These are phyloP conservation scores for Percopsis omiscomaycus DNA, from an alignment of 2,797 vertebrate genomes.

Conservation along the genomic window DNA sequence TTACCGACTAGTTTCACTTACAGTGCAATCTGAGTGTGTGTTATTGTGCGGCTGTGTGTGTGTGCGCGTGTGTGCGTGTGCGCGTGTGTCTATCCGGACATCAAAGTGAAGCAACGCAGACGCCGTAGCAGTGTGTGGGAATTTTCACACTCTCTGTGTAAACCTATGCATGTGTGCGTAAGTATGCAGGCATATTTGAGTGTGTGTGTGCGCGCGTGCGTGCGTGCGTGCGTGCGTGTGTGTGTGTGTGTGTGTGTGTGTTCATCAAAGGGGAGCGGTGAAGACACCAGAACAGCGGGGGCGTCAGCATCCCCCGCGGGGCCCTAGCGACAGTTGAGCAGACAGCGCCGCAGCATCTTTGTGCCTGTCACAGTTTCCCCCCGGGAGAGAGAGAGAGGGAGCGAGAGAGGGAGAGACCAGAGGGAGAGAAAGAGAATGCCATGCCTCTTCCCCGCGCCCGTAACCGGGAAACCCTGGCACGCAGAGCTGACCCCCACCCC, in stretches of 20 bases:
- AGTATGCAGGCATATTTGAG: neutral
- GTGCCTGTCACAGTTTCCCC: slow-evolving; percentile 31
- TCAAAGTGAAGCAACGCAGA: slow-evolving; percentile 48
- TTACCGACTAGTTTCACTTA: slow-evolving; percentile 49
- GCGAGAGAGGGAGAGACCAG: slow-evolving; percentile 36
- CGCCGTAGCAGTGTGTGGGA: slow-evolving; percentile 27
- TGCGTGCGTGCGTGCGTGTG: slow-evolving; percentile 3
- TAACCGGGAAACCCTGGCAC: slow-evolving; percentile 85
- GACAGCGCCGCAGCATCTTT: slow-evolving; percentile 44
- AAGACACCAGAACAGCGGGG: slow-evolving; percentile 69
- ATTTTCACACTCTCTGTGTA: slow-evolving; percentile 15
- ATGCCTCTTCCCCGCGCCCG: slow-evolving; percentile 74
- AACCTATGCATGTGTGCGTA: neutral
- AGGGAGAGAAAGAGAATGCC: slow-evolving; percentile 58
- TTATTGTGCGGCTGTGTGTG: slow-evolving; percentile 2
- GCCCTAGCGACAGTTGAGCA: slow-evolving; percentile 62
- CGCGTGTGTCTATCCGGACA: slow-evolving; percentile 25
- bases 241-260: slow-evolving; percentile 5
- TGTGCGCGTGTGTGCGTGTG: slow-evolving; percentile 11
- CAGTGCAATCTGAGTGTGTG: slow-evolving; percentile 44
- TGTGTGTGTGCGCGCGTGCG: slow-evolving; percentile 4
- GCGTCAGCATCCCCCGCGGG: slow-evolving; percentile 62
- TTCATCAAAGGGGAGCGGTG: slow-evolving; percentile 66
- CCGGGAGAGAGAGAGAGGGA: slow-evolving; percentile 33
- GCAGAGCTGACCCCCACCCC: slow-evolving; percentile 37